Conservation (phyloP, 2,113 vertebrate genomes). For the Oncorhynchus mykiss region DNA sequence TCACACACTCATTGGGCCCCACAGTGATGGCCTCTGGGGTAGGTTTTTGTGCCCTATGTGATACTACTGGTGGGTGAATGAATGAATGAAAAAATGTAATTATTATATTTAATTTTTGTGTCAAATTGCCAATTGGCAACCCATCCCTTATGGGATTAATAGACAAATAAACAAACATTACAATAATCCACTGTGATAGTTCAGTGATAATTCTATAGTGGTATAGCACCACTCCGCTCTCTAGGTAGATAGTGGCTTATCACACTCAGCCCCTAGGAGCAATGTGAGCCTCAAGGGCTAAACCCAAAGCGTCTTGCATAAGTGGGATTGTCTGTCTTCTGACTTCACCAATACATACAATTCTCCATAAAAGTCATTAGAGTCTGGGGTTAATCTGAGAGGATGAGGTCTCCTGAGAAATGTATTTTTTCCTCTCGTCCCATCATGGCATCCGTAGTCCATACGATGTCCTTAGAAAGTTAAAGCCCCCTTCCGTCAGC, state of each 20-base stretch:
- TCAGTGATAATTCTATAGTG: background rate
- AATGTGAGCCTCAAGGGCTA: too few relatives aligned
- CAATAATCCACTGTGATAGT: too few relatives aligned
- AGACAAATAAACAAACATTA: too few relatives aligned
- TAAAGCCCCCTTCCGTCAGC: background rate
- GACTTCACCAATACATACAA: too few relatives aligned
- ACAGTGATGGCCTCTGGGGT: conserved; percentile 31
- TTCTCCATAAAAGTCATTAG: background rate
- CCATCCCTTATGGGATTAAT: too few relatives aligned
- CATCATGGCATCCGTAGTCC: background rate
- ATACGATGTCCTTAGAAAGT: background rate
- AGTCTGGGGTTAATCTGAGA: background rate
- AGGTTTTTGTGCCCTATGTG: background rate
- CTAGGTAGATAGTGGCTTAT: background rate
- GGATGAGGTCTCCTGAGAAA: background rate
- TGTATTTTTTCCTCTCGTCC: background rate
- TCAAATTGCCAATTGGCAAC: too few relatives aligned
- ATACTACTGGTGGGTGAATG: background rate
- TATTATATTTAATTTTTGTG: too few relatives aligned
- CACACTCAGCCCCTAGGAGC: too few relatives aligned
- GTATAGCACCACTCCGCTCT: background rate
- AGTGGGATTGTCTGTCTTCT: too few relatives aligned
- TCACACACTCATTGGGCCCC: conserved; percentile 21
- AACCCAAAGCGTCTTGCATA: too few relatives aligned
- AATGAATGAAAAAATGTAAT: background rate